Base-by-base conservation (phyloP, 2,113 vertebrate species). In the Axis porcinus region DNA sequence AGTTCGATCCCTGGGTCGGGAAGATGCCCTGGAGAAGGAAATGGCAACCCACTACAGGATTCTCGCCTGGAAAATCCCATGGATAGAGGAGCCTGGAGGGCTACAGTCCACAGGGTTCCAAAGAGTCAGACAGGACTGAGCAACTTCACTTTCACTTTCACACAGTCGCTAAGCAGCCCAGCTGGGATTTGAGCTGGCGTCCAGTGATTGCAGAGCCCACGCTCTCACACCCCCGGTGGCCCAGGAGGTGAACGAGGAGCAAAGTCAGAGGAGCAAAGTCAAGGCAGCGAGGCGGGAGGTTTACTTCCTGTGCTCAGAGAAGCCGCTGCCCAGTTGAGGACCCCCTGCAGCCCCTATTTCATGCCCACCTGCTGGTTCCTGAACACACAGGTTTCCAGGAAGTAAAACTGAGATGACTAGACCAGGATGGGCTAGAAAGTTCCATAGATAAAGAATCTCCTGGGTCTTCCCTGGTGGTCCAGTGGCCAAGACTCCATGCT, bases 261-360 rank as follows among this genome's bases (percentile, higher is more conserved):
- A 47, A 81, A 87, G 47, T 28, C 14, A 1, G 14, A 79, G 23
- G 28, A 90, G 21, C 60, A 47, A 81, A 87, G 47, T 28, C 14
- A 1, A 27, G 28, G 33, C 0, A 9, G 36, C 7, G 12, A 16
- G 13, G 25, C 13, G 52, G 12, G 10, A 36, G 33, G 33, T 12
- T 45, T 43, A 3, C 30, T 30, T 50, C 6, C 67, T 70, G 7
- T 3, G 40, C 21, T 86, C 67, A 9, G 12, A 4, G 33, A 89
- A 83, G 62, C 89, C 2, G 0, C 45, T 0, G 58, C 40, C 50
- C 55, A 14, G 30, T 0, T 12, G 45, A 40, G 78, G 36, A 16
- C 30, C 76, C 70, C 10, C 17, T 17, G 30, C 25, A 11, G 19
- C 54, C 27, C 79, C 55, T 52, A 11, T 67, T 36, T 88, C 83